A percentile compares a stretch with the other conserved stretches of the same genome.
phyloP scores from a whole-genome alignment of 2,113 vertebrate species.

The Puntigrus tetrazona region DNA sequence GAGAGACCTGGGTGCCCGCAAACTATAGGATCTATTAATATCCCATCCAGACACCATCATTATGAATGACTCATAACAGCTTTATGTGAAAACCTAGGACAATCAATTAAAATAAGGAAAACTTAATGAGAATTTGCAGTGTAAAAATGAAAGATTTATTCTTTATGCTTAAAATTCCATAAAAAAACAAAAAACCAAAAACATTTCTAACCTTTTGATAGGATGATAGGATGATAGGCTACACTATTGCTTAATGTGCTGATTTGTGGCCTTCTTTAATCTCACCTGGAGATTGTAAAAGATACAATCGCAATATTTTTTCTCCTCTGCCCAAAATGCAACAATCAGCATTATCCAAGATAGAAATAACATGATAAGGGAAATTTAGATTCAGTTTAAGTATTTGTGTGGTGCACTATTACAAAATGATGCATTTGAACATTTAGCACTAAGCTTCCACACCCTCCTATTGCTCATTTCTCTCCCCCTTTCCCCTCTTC shows the following conservation, averaged over 20 bases:
- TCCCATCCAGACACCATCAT: slow-evolving; percentile 71
- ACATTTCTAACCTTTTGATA: neutral
- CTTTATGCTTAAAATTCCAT: neutral
- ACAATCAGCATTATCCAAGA: slow-evolving; percentile 21
- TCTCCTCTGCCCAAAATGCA: neutral
- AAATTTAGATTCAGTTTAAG: slow-evolving; percentile 54
- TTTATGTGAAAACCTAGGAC: slow-evolving; percentile 52
- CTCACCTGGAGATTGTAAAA: neutral
- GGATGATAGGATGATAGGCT: no score
- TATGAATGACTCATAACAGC: slow-evolving; percentile 59
- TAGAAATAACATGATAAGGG: slow-evolving; percentile 46
- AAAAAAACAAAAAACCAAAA: neutral
- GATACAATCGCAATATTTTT: neutral
- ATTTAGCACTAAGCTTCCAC: slow-evolving; percentile 28
- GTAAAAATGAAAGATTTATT: neutral
- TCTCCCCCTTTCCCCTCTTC: slow-evolving; percentile 6
- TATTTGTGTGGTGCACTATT: slow-evolving; percentile 56
- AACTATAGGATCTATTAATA: slow-evolving; percentile 80
- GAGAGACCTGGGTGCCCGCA: slow-evolving; percentile 73
- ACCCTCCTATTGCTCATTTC: slow-evolving; percentile 15
- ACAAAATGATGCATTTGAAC: slow-evolving; percentile 43
- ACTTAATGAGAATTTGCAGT: neutral
- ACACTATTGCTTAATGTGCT: neutral
- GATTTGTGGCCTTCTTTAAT: neutral
- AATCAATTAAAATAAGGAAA: slow-evolving; percentile 42